Evolutionary conservation across 2,797 vertebrate species (phyloP), one percentile per base, ranked within the genome.

Genomic region (Sebastes oblongus): DNA sequence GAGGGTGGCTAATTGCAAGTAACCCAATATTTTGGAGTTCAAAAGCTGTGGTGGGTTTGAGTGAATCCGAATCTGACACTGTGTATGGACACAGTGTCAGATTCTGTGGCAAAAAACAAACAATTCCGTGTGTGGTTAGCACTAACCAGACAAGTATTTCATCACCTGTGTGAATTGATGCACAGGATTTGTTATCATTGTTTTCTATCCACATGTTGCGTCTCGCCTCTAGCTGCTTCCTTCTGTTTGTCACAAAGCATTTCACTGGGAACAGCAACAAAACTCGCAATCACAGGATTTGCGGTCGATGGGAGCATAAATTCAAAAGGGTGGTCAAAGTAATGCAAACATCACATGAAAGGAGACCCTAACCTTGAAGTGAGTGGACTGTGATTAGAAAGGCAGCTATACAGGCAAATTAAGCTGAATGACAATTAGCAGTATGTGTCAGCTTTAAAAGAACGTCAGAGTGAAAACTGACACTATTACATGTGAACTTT

Each of bases 11-110:
- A 93, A 94, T 94, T 92, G 90, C 84, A 88, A 93, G 92, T 91
- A 92, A 93, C 92, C 90, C 91, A 93, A 93, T 93, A 93, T 93
- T 91, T 92, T 85, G 65, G 80, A 94, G 92, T 95, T 95, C 91
- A 95, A 95, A 95, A 94, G 91, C 92, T 91, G 88, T 81, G 87
- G 91, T 90, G 91, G 86, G 91, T 88, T 92, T 86, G 88, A 90
- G 91, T 93, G 93, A 94, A 25, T 25, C 25, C 4, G 25, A 25
- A 25, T 25, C 25, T 25, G 25, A 25, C 25, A 25, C 25, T 3
- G 25, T 25, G 25, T 25, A 25, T 25, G 25, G 25, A 25, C 91
- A 91, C 59, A 42, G 18, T 36, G 42, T 62, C 29, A 58, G 29
- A 82, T 36, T 65, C 29, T 72, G 65, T 61, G 1, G 50, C 14